These are phyloP conservation scores for Zygothrica quintamaculata DNA, from an alignment of 2,888 invertebrate genomes.

Conservation along the genomic window DNA sequence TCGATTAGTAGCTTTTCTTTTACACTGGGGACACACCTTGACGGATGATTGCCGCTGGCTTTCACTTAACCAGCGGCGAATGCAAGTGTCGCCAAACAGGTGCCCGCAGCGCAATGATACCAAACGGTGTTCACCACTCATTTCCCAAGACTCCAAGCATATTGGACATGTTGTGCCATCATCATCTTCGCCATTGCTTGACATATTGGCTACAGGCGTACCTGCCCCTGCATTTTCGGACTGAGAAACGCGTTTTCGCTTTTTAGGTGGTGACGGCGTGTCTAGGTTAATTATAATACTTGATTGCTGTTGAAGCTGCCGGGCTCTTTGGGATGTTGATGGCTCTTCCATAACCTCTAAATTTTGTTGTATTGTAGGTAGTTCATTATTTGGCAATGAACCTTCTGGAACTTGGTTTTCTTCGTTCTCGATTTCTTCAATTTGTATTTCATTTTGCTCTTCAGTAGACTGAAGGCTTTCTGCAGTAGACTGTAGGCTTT, in stretches of 20 bases:
- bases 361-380: not conserved
- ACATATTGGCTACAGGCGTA: slow-evolving; percentile 78
- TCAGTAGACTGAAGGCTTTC: too few relatives aligned
- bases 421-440: too few relatives aligned
- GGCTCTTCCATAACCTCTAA: slow-evolving; percentile 1
- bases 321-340: slow-evolving; percentile 21
- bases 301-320: slow-evolving; percentile 9
- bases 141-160: slow-evolving; percentile 95
- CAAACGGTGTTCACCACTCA: slow-evolving; percentile 93
- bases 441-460: too few relatives aligned
- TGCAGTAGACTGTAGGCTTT: too few relatives aligned
- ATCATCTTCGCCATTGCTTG: slow-evolving; percentile 86
- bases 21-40: slow-evolving; percentile 94
- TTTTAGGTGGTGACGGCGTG: slow-evolving; percentile 78
- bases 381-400: too few relatives aligned
- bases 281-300: slow-evolving; percentile 37
- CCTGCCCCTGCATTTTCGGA: slow-evolving; percentile 7
- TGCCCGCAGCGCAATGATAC: slow-evolving; percentile 96
- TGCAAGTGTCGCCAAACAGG: slow-evolving; percentile 93
- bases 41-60: slow-evolving; percentile 79
- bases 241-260: slow-evolving; percentile 80
- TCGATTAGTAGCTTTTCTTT: slow-evolving; percentile 88
- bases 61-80: slow-evolving; percentile 84
- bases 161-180: slow-evolving; percentile 93
- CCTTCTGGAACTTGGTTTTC: too few relatives aligned